Evolutionary conservation across 2,113 vertebrate genomes (phyloP).

Genomic region (Gallinago media): DNA sequence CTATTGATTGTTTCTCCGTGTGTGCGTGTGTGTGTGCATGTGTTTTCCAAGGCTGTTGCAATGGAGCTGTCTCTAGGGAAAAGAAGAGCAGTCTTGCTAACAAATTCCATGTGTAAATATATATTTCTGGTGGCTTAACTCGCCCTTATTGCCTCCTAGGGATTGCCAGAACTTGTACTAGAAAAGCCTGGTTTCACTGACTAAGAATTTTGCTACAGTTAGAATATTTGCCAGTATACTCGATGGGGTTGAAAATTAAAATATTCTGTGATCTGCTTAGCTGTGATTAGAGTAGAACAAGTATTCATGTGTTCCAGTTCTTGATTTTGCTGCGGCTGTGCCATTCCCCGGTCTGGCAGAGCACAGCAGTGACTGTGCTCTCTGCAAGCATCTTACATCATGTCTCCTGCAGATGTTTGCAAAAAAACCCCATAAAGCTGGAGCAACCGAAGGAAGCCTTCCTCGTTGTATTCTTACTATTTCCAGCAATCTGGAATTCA

Average conservation of each 20-base stretch:
- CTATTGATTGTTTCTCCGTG: conserved; percentile 83
- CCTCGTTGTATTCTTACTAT: neutral
- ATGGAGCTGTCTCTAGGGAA: conserved; percentile 12
- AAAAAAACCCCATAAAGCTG: neutral
- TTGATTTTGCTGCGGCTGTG: neutral
- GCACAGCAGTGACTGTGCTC: neutral
- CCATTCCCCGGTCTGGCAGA: neutral
- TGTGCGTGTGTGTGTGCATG: neutral
- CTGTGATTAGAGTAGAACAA: neutral
- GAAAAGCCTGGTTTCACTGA: neutral
- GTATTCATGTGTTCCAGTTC: neutral
- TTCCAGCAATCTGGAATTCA: neutral
- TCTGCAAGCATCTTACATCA: neutral
- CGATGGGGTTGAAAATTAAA: neutral
- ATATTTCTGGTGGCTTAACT: conserved; percentile 26
- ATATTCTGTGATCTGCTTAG: neutral
- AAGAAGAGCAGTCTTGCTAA: neutral
- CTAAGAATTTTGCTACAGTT: neutral
- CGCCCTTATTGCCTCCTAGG: neutral
- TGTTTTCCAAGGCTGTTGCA: neutral
- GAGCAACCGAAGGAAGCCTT: neutral
- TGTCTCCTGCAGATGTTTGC: neutral
- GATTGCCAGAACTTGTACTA: neutral
- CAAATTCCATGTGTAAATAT: conserved; percentile 37
- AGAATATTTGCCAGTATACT: neutral